A percentile compares a stretch with the other conserved stretches of the same genome.
Conservation (phyloP, 2,888 invertebrate genomes). For the Ophonus ardosiacus region DNA sequence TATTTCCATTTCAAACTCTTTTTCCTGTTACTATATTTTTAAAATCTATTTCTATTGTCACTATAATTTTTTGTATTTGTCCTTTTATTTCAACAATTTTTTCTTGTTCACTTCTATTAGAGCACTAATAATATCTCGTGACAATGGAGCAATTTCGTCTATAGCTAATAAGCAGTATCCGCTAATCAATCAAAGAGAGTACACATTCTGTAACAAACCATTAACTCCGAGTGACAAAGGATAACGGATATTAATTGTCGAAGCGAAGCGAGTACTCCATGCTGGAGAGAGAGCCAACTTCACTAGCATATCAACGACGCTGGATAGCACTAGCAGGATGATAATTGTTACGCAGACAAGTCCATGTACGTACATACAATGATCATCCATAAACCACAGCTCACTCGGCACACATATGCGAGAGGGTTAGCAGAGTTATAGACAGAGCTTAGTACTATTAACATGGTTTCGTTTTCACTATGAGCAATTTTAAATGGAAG, state of each 20-base stretch:
- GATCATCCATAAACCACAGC: slow-evolving; percentile 34
- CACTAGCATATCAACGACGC: slow-evolving; percentile 1
- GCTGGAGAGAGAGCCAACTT: slow-evolving; percentile 14
- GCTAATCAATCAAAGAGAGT: slow-evolving; percentile 45
- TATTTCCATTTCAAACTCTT: too few relatives aligned
- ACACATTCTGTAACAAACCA: slow-evolving; percentile 44
- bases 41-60: too few relatives aligned
- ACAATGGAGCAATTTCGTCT: slow-evolving; percentile 23
- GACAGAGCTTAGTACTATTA: too few relatives aligned
- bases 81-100: neutral
- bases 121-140: neutral
- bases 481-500: too few relatives aligned
- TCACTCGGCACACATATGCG: neutral
- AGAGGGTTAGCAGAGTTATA: too few relatives aligned
- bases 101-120: neutral
- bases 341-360: slow-evolving; percentile 48
- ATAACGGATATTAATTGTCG: slow-evolving; percentile 59
- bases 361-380: slow-evolving; percentile 27
- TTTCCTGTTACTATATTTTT: too few relatives aligned
- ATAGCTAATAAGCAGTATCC: slow-evolving; percentile 48
- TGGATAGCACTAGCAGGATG: slow-evolving; percentile 23
- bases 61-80: too few relatives aligned
- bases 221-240: slow-evolving; percentile 51
- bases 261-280: slow-evolving; percentile 14
- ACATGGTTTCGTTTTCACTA: too few relatives aligned